Percentiles rank a stretch among this genome's conserved stretches.
phyloP scores from a whole-genome alignment of 2,888 invertebrate genomes.

The Abrostola tripartita region DNA sequence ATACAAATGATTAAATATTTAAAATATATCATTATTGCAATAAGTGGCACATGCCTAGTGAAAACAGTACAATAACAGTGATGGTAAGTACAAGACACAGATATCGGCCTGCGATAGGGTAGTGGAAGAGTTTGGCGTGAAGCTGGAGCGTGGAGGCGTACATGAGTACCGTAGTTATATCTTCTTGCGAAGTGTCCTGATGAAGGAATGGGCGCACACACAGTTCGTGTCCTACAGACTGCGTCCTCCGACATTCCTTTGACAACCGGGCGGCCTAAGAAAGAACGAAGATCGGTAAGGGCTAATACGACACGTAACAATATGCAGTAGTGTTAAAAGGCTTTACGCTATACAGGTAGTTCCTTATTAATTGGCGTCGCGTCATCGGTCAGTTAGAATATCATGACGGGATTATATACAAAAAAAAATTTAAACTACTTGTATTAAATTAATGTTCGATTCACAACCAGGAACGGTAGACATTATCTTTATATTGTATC shows the following conservation, averaged over 20 bases:
- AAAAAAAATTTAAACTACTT: no score
- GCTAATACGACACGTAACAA: no score
- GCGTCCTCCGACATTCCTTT: conserved; percentile 91
- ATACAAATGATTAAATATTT: conserved; percentile 13
- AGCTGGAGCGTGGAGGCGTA: conserved; percentile 93
- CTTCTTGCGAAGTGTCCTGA: conserved; percentile 92
- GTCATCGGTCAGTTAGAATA: no score
- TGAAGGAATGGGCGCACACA: conserved; percentile 94
- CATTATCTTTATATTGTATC: no score
- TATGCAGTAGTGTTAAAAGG: not conserved
- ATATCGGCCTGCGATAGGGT: conserved; percentile 92
- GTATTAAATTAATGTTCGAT: no score
- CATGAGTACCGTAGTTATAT: conserved; percentile 92
- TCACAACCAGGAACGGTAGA: no score
- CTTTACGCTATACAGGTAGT: not conserved
- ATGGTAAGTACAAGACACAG: conserved; percentile 90
- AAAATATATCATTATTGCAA: conserved; percentile 71
- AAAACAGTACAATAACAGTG: conserved; percentile 89
- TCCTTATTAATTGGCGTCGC: no score
- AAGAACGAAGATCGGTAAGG: no score
- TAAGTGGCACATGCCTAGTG: conserved; percentile 92
- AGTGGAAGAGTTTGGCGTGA: conserved; percentile 92
- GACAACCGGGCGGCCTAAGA: conserved; percentile 93
- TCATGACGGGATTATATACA: no score
- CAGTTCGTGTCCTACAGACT: conserved; percentile 93